Evolutionary conservation across 2,797 vertebrate genomes (phyloP).

Genomic region (Eulemur coronatus): DNA sequence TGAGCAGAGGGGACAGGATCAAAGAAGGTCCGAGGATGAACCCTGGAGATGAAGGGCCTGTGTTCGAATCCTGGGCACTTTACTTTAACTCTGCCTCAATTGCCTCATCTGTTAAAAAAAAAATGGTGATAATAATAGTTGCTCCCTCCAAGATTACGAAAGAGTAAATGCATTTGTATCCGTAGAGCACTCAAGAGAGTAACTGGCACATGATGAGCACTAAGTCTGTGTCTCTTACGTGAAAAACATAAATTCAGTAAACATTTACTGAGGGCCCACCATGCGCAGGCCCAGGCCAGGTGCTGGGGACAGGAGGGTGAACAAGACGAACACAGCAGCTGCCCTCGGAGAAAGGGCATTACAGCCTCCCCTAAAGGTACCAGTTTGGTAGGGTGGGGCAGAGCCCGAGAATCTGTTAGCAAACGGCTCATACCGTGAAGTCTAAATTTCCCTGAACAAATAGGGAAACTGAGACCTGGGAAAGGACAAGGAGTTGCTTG

Average conservation of each 20-base stretch:
- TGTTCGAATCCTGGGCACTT: background rate
- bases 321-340: background rate
- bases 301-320: background rate
- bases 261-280: background rate
- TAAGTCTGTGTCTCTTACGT: background rate
- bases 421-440: background rate
- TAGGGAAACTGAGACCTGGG: background rate
- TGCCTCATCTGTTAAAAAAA: background rate
- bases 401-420: background rate
- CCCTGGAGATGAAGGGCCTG: background rate
- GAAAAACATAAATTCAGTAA: background rate
- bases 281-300: background rate
- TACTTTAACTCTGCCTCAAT: background rate
- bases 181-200: background rate
- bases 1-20: background rate
- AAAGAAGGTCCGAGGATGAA: background rate
- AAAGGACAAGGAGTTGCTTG: background rate
- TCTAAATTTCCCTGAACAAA: background rate
- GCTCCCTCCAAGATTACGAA: background rate
- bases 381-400: accelerated
- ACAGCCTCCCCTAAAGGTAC: background rate
- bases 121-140: background rate
- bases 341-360: background rate
- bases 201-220: background rate
- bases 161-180: background rate